Base-by-base conservation (phyloP, 2,797 vertebrate genomes). In the Valencia hispanica region DNA sequence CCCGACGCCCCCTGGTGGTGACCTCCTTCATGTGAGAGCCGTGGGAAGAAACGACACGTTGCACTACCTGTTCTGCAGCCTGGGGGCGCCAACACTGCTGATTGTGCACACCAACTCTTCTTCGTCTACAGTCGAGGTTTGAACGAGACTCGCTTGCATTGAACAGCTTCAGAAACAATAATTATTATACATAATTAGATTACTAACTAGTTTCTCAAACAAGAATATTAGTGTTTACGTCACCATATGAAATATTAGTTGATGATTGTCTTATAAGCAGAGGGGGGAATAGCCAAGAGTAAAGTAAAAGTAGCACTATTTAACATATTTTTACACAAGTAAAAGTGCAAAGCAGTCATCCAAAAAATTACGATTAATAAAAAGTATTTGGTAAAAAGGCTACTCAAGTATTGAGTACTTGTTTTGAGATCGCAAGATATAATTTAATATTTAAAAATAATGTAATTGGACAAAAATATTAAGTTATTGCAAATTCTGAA, bases 41-140 rank as follows among this genome's bases (percentile, higher is more conserved):
- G 89, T 90, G 66, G 97, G 97, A 1, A 22, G 32, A 20, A 79
- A 81, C 0, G 97, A 97, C 93, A 97, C 96, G 0, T 92, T 99
- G 85, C 98, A 99, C 92, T 97, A 94, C 71, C 47, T 99, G 18
- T 96, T 97, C 90, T 94, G 95, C 89, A 96, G 94, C 88, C 89
- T 89, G 3, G 97, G 96, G 22, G 96, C 95, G 1, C 98, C 96
- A 0, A 78, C 97, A 0, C 94, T 95, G 75, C 91, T 99, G 53
- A 78, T 99, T 2, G 91, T 97, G 34, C 96, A 97, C 91, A 97
- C 96, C 0, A 78, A 85, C 79, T 93, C 90, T 4, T 27, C 84
- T 1, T 65, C 73, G 47, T 97, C 97, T 2, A 0, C 27, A 2
- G 79, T 98, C 25, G 5, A 27, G 1, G 79, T 98, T 9, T 63